Conservation (phyloP, 2,113 vertebrate genomes). For the Agapornis roseicollis region DNA sequence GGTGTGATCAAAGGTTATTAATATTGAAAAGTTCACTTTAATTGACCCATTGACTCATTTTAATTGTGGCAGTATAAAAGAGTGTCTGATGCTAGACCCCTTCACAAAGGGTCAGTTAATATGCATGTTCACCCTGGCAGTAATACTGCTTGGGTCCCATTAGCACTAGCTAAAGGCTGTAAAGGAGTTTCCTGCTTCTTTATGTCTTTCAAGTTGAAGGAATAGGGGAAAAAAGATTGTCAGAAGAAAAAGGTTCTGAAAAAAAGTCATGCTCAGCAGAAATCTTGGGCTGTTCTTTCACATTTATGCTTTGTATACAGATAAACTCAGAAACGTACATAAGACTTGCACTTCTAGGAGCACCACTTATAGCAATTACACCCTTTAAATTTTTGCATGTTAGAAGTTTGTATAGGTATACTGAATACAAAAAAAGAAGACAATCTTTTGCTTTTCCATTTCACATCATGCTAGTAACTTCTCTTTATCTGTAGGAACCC, state of each 20-base stretch:
- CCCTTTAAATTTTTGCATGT: neutral
- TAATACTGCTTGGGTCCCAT: neutral
- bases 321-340: neutral
- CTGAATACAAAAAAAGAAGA: neutral
- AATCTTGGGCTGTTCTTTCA: neutral
- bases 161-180: neutral
- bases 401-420: neutral
- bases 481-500: neutral
- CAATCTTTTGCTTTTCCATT: slow-evolving; percentile 29
- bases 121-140: neutral
- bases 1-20: slow-evolving; percentile 23
- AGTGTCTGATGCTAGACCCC: neutral
- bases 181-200: neutral
- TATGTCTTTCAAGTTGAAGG: neutral
- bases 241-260: neutral
- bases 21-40: slow-evolving; percentile 41
- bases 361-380: neutral
- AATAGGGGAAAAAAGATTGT: neutral
- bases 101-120: neutral
- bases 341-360: neutral
- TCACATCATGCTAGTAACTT: neutral
- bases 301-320: neutral
- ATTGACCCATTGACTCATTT: slow-evolving; percentile 7
- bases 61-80: slow-evolving; percentile 38
- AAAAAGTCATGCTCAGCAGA: neutral